Evolutionary conservation across 2,888 invertebrate species (phyloP), one percentile per base, ranked within the genome.

Genomic region (Acrocyrtus sp.): DNA sequence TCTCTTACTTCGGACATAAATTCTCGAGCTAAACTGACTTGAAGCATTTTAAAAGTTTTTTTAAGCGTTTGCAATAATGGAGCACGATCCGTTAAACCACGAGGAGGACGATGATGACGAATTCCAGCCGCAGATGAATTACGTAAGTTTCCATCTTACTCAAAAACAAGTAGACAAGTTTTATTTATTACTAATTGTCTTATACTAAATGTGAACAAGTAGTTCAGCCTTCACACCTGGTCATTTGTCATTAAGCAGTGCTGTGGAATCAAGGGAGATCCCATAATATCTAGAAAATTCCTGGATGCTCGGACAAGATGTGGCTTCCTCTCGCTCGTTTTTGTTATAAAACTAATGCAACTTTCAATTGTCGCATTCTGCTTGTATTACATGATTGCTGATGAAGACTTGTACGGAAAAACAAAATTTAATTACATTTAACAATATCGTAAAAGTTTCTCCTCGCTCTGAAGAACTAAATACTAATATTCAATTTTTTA

Each of bases 321-420:
- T 51, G 61, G 62, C 3, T 74, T 74, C 50, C 65, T 74, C n/a
- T 63, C 74, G 1, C 39, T 74, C 27, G 69, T 60, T 1, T 74
- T 74, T 56, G 74, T 74, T 0, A 27, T 70, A 15, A 74, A 74
- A 54, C 60, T 74, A 1, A 43, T 74, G 22, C 60, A 74, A 43
- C 51, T 70, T 53, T 56, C 68, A 8, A 48, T 50, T 12, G 61
- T 68, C 3, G 63, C 62, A 1, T 68, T 74, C 22, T 61, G 65
- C 51, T 15, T 70, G 24, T 69, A 74, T 34, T 65, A 74, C 63
- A 61, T 75, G 63, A 66, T 70, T 19, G 75, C 72, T 10, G 68
- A 74, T 39, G 63, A 72, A 50, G 72, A 75, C 39, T 26, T 72
- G 75, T 72, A 75, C n/a, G 75, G n/a, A n/a, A n/a, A n/a, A n/a